Conservation (phyloP, 2,113 vertebrate genomes). For the Apeltes quadracus region DNA sequence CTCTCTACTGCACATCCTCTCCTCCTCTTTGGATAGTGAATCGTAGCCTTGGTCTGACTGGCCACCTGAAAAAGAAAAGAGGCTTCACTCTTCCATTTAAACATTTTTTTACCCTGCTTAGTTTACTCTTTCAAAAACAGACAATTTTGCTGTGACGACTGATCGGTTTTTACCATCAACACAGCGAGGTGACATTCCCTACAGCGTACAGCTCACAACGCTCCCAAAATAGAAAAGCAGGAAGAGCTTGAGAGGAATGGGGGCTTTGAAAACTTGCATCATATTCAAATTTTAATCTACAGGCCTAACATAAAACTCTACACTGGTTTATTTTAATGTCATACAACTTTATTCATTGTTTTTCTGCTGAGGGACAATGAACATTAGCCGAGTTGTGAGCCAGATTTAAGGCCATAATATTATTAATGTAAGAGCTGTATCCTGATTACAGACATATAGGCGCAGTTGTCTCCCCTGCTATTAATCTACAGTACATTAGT, state of each 20-base stretch:
- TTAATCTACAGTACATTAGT: not conserved
- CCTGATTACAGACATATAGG: not conserved
- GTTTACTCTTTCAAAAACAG: constrained; percentile 23
- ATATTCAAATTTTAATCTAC: constrained; percentile 40
- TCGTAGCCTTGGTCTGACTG: constrained; percentile 91
- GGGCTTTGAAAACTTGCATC: constrained; percentile 38
- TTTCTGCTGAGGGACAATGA: not conserved
- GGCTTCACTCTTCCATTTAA: constrained; percentile 6
- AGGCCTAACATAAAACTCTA: not conserved
- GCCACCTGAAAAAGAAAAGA: constrained; percentile 80
- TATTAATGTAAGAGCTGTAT: not conserved
- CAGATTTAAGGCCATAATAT: constrained; percentile 2
- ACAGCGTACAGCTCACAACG: constrained; percentile 30
- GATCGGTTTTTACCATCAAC: constrained; percentile 47
- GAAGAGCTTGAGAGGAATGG: constrained; percentile 12
- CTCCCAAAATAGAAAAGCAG: constrained; percentile 61
- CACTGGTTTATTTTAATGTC: not conserved
- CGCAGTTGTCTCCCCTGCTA: not conserved
- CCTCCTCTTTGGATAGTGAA: constrained; percentile 90
- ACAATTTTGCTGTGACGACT: constrained; percentile 26
- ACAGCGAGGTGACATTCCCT: constrained; percentile 28
- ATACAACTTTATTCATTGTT: not conserved
- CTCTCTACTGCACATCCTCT: constrained; percentile 82
- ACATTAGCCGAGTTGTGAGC: constrained; percentile 1
- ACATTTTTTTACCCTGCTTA: not conserved